Evolutionary conservation across 2,888 invertebrate species (phyloP).

Genomic region (Tortricodes alternella): DNA sequence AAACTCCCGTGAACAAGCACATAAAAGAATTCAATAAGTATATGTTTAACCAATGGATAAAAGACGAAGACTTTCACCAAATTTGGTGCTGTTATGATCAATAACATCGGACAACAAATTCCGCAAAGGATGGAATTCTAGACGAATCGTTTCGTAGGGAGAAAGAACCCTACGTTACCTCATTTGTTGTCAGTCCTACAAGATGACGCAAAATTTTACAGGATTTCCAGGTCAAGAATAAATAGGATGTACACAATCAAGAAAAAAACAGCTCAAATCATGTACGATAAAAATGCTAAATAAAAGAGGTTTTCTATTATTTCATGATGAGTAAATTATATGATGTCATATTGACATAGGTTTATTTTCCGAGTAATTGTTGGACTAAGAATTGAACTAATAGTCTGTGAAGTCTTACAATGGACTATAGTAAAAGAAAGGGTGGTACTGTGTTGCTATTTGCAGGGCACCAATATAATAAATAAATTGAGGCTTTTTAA

Average conservation of each 20-base stretch:
- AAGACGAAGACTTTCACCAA: neutral
- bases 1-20: neutral
- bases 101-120: neutral
- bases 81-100: neutral
- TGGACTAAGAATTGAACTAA: neutral
- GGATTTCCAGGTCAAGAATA: neutral
- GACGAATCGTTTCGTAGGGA: neutral
- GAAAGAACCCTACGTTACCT: too few relatives aligned
- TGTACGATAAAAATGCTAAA: neutral
- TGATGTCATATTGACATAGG: neutral
- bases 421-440: slow-evolving; percentile 2
- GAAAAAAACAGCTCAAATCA: neutral
- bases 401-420: neutral
- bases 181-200: neutral
- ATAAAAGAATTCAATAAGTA: neutral
- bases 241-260: neutral
- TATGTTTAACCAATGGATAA: neutral
- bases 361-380: neutral
- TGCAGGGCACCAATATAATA: slow-evolving; percentile 6
- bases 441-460: slow-evolving; percentile 9
- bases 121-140: neutral
- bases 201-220: neutral
- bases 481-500: slow-evolving; percentile 10
- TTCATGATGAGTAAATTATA: neutral
- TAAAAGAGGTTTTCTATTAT: neutral